These are phyloP conservation scores for Actenoides hombroni DNA, from an alignment of 2,113 vertebrate genomes.

Conservation along the genomic window DNA sequence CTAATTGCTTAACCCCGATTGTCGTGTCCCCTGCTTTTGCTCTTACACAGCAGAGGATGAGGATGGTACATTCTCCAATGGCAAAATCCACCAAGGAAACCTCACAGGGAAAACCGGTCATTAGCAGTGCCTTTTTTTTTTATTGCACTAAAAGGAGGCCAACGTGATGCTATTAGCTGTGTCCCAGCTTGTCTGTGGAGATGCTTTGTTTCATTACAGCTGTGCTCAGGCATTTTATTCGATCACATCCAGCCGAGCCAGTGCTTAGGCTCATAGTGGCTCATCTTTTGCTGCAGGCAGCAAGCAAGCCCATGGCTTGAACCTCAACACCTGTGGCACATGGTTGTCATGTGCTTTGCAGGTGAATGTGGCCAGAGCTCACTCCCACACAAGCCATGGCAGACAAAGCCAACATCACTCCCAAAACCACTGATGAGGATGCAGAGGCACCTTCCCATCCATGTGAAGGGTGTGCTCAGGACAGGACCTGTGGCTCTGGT, in stretches of 20 bases:
- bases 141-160: background rate
- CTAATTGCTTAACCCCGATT: background rate
- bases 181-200: background rate
- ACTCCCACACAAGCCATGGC: accelerated
- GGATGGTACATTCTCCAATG: accelerated
- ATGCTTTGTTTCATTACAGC: background rate
- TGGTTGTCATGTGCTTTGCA: background rate
- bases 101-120: background rate
- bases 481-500: background rate
- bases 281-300: background rate
- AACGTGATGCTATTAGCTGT: background rate
- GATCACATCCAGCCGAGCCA: background rate
- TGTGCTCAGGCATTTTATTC: background rate
- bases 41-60: background rate
- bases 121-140: accelerated
- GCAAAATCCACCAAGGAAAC: background rate
- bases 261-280: accelerated
- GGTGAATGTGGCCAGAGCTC: background rate
- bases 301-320: background rate
- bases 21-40: background rate
- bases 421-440: background rate
- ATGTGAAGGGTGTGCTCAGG: accelerated
- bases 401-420: background rate
- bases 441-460: background rate
- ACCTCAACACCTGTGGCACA: accelerated